Evolutionary conservation across 2,888 invertebrate species (phyloP), one percentile per base, ranked within the genome.

Genomic region (Atrina japonica): DNA sequence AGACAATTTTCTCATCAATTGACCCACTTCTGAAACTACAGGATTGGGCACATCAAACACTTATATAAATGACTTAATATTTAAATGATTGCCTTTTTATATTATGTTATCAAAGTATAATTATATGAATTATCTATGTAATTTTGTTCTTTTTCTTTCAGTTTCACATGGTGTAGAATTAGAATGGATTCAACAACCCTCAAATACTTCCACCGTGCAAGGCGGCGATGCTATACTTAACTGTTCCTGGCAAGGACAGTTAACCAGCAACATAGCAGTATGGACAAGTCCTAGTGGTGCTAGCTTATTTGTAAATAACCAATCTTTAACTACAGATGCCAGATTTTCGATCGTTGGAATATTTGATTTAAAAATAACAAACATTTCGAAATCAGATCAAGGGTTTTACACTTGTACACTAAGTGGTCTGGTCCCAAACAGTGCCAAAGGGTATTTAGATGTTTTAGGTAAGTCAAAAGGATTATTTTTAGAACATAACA

Each of bases 381-480:
- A 64, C 58, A 23, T 69, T 2, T 18, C 55, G 6, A 58, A 45
- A 29, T n/a, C 25, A n/a, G 55, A 69, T 18, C 55, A 61, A 29
- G 64, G 27, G 14, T 25, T 58, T 14, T 69, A 69, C 30, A 69
- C 69, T 2, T 69, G 69, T 52, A 55, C 35, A 0, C 43, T 69
- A 21, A 43, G 64, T 35, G 47, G 45, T 30, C 27, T 69, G 1
- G n/a, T n/a, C n/a, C 14, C 5, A 16, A 29, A 40, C n/a, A 27
- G 40, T 1, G 49, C 25, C 7, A 69, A 58, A n/a, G 69, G 50
- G 16, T 63, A 58, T 30, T 49, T 69, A 0, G 50, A 64, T 35
- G 69, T 69, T 7, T 40, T 64, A 27, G 49, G 69, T 69, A 47
- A 60, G 68, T 69, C 21, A 23, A 9, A 23, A 14, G 9, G 1